Evolutionary conservation across 2,797 vertebrate genomes (phyloP), one percentile per base, ranked within the genome.

Genomic region (Trematomus bernacchii): DNA sequence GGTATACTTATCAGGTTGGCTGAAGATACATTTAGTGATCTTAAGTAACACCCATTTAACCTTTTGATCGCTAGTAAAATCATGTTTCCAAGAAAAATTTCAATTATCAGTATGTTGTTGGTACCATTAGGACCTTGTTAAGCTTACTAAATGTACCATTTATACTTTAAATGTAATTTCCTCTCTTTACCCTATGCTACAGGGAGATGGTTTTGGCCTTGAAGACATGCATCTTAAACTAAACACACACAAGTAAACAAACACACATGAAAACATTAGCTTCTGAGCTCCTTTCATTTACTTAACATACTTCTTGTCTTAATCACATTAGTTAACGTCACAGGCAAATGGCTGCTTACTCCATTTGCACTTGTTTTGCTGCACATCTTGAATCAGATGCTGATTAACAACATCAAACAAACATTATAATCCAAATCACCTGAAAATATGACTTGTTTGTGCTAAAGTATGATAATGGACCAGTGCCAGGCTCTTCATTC

Each of bases 391-490:
- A 64, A 64, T 48, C 18, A 65, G 37, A 71, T 46, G 18, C 30
- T 44, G 16, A 68, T 72, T 33, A 77, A 75, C 50, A 73, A 62
- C 64, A 84, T 74, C 19, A 74, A 74, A 54, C 23, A 59, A 27
- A 13, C 30, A 55, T 27, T n/a, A 43, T 10, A 8, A 19, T 44
- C 40, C 9, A 71, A 66, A 68, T 74, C 3, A 52, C 70, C 60
- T 55, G 43, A 37, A 71, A 69, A 68, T 69, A 23, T 62, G 27
- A 52, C 14, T 66, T 59, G 50, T 71, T 62, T 65, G 50, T 76
- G 44, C 23, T 19, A 30, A 23, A 52, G 9, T 50, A n/a, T 43
- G 16, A 77, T 13, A 27, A 27, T n/a, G 58, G 66, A 37, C 47
- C 19, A 13, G 40, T 42, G 19, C 10, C 67, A 55, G 42, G 30